These are phyloP conservation scores for Ormyrus labotus DNA, from an alignment of 2,888 invertebrate genomes.

Conservation along the genomic window DNA sequence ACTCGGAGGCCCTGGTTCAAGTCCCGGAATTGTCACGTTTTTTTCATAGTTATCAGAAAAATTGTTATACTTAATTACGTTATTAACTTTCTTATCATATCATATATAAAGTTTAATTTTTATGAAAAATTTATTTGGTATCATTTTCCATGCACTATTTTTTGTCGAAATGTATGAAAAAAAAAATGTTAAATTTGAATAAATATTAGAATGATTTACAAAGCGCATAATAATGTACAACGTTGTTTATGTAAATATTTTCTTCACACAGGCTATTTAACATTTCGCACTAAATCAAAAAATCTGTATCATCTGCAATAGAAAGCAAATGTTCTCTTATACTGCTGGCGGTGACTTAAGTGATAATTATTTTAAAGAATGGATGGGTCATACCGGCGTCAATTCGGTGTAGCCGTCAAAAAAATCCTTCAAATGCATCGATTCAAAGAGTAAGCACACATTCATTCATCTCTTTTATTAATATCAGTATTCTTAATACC, in stretches of 20 bases:
- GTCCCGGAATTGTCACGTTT: no score
- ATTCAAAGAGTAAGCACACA: slow-evolving; percentile 70
- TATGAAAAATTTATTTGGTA: no score
- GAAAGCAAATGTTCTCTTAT: slow-evolving; percentile 4
- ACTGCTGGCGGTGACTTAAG: slow-evolving; percentile 9
- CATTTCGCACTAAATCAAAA: slow-evolving; percentile 5
- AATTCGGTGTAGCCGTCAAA: slow-evolving; percentile 69
- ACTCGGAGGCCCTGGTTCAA: no score
- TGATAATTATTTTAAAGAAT: slow-evolving; percentile 58
- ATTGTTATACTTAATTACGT: no score
- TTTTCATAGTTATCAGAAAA: no score
- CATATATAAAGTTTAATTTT: no score
- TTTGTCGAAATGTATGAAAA: no score
- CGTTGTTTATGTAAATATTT: background rate
- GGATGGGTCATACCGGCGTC: slow-evolving; percentile 70
- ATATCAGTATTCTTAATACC: background rate
- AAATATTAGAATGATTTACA: no score
- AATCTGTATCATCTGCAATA: background rate
- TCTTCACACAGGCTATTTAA: slow-evolving; percentile 23
- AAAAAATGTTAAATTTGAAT: no score
- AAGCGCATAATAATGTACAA: no score
- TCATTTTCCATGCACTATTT: no score
- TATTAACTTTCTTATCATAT: no score
- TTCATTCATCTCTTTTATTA: background rate
- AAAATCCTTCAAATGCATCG: slow-evolving; percentile 70